Evolutionary conservation across 2,113 vertebrate genomes (phyloP), one percentile per base, ranked within the genome.

Genomic region (Gobio gobio): DNA sequence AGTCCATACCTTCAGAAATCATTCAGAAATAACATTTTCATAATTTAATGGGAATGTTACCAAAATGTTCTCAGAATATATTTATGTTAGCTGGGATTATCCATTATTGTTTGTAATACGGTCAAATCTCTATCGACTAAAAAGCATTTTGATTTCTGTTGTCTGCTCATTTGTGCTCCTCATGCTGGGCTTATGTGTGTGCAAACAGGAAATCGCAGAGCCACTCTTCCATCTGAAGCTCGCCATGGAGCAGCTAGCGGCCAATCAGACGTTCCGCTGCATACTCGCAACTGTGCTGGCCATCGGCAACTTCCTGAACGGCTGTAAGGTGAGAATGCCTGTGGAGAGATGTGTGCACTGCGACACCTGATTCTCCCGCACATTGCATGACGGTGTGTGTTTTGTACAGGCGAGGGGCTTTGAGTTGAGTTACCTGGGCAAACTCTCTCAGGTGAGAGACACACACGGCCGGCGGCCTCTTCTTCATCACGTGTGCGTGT

Each of bases 281-380:
- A 93, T 96, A 49, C 90, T 96, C 0, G 94, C 95, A 0, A 95
- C 95, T 0, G 94, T 96, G 84, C 89, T 96, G 22, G 94, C 94
- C 0, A 94, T 96, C 5, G 95, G 95, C 0, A 96, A 96, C 91
- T 95, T 94, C 74, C 93, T 96, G 4, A 96, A 95, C 7, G 94
- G 94, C 14, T 93, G 92, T 47, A 95, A 95, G 89, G 94, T 95
- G 63, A 90, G 80, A 51, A 14, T 26, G n/a, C 56, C 3, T 64
- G 20, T 24, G 1, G 29, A 12, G 0, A 10, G 49, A 10, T 5
- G 64, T 68, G 33, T 10, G 16, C 12, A 14, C 47, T 20, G 64
- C 7, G 13, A 64, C 61, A 14, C 16, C 7, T 33, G 29, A 20
- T 56, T 8, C 2, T 20, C 64, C 33, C 9, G 2, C 16, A 4